Percentiles rank a stretch among this genome's conserved stretches.
phyloP scores from a whole-genome alignment of 1,140 invertebrate species.

The Drosophila simulans region DNA sequence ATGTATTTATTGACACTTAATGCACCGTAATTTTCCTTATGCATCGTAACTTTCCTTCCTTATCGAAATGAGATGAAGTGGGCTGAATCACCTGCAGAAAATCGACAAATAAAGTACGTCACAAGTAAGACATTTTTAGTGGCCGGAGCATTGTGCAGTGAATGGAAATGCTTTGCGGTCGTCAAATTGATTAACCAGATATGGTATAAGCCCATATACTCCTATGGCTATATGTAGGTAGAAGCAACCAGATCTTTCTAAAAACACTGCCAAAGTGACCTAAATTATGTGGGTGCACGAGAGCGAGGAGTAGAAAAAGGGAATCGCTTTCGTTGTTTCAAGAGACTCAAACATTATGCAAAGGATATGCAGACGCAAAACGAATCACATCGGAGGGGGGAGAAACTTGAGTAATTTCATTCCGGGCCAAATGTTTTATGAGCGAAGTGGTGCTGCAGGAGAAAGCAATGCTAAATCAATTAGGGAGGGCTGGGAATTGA shows the following conservation, averaged over 20 bases:
- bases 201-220: too few relatives aligned
- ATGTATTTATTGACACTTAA: slow-evolving; percentile 51
- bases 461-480: slow-evolving; percentile 51
- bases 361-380: slow-evolving; percentile 17
- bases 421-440: slow-evolving; percentile 57
- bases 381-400: slow-evolving; percentile 5
- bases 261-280: slow-evolving; percentile 29
- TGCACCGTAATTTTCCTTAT: slow-evolving; percentile 18
- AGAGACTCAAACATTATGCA: slow-evolving; percentile 40
- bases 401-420: slow-evolving; percentile 56
- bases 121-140: slow-evolving; percentile 10
- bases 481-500: slow-evolving; percentile 20
- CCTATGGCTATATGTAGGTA: too few relatives aligned
- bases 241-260: too few relatives aligned
- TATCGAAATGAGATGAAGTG: too few relatives aligned
- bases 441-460: slow-evolving; percentile 57
- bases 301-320: neutral
- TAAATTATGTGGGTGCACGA: slow-evolving; percentile 33
- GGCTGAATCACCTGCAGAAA: slow-evolving; percentile 40
- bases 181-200: too few relatives aligned
- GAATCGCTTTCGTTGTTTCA: neutral
- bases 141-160: too few relatives aligned
- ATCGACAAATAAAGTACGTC: slow-evolving; percentile 62
- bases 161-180: too few relatives aligned
- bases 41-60: too few relatives aligned